Evolutionary conservation across 2,113 vertebrate genomes (phyloP), one percentile per base, ranked within the genome.

Genomic region (Cygnus atratus): DNA sequence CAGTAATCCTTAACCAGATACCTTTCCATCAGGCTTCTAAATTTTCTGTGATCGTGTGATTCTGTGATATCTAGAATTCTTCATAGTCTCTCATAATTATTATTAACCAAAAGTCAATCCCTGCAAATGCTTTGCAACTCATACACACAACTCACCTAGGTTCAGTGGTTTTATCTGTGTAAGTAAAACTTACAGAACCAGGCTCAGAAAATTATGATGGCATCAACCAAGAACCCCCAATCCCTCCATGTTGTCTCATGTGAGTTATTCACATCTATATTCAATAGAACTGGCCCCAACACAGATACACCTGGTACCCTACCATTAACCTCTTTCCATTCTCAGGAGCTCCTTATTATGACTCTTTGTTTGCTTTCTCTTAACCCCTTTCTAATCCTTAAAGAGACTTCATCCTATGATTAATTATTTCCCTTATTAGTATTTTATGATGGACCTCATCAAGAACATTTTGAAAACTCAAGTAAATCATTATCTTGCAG

Each of bases 401-500:
- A 81, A 59, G 96, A 96, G 59, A 94, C 52, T 93, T 92, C 63
- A 86, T 91, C 39, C 62, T 92, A 50, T 68, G 84, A 85, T 95
- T 96, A 93, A 96, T 89, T 95, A 67, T 96, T 97, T 96, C 95
- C 76, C 61, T 96, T 96, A 96, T 88, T 77, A 92, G 94, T 71
- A 39, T 97, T 96, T 96, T 97, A 91, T 95, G 91, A 94, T 39
- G 63, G 61, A 95, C 77, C 44, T 97, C 95, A 96, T 90, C 33
- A 95, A 95, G 96, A 94, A 33, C 33, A 86, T 95, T 93, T 96
- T 96, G n/a, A 82, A 96, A 97, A 96, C 82, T 72, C 74, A 92
- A 94, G 72, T 95, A 96, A 95, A 96, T 96, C 43, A 67, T 80
- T 95, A 82, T 90, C 80, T 91, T 85, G 70, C 57, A 58, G 66